Evolutionary conservation across 2,888 invertebrate genomes (phyloP).

Genomic region (Seira musarum): DNA sequence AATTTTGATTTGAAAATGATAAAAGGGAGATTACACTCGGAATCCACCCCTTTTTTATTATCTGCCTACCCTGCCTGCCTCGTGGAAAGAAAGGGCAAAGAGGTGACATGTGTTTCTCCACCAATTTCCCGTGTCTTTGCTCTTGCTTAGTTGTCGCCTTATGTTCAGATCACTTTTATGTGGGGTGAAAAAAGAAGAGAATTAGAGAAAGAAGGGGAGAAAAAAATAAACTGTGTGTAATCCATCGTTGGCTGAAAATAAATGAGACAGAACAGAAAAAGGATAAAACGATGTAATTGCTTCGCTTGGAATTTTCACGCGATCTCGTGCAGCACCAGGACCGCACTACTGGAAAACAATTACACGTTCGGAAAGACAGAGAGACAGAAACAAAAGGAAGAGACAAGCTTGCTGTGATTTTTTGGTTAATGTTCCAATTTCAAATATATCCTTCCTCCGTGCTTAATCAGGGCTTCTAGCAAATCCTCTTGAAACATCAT

Average conservation of each 20-base stretch:
- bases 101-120: slow-evolving; percentile 62
- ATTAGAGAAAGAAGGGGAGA: not conserved
- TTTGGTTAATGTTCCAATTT: too few species aligned
- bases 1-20: slow-evolving; percentile 23
- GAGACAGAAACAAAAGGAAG: too few species aligned
- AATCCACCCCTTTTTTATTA: slow-evolving; percentile 43
- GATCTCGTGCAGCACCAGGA: too few species aligned
- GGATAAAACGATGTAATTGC: slow-evolving; percentile 49
- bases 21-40: slow-evolving; percentile 39
- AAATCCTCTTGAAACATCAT: slow-evolving; percentile 48
- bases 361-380: slow-evolving; percentile 8
- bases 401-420: slow-evolving; percentile 36
- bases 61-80: too few species aligned
- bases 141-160: too few species aligned
- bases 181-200: too few species aligned
- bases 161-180: too few species aligned
- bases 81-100: slow-evolving; percentile 48
- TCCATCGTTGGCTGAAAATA: slow-evolving; percentile 42
- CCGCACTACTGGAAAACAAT: not conserved
- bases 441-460: too few species aligned
- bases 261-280: slow-evolving; percentile 48
- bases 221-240: slow-evolving; percentile 27
- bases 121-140: slow-evolving; percentile 32
- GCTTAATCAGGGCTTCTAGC: slow-evolving; percentile 30
- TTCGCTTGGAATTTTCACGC: too few species aligned